Evolutionary conservation across 2,113 vertebrate species (phyloP), one percentile per base, ranked within the genome.

Genomic region (Eidolon helvum): DNA sequence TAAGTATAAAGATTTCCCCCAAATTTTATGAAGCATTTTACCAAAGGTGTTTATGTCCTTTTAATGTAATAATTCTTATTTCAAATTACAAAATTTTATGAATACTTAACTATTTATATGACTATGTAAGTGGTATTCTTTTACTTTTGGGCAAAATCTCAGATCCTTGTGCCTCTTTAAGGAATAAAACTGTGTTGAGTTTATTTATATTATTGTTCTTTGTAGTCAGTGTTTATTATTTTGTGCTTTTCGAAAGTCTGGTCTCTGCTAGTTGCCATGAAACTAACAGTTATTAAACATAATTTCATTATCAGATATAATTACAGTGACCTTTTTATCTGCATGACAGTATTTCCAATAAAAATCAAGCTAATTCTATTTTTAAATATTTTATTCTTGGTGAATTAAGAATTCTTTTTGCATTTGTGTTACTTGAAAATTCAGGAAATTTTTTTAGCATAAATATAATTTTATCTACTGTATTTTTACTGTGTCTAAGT

Each of bases 41-140:
- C 59, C 43, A 59, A 66, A 95, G 57, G 35, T 48, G 28, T 83
- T 92, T 94, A 48, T 90, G 75, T 88, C 35, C 30, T 75, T 7
- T 78, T 90, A 95, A 78, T 45, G 8, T 87, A 92, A 75, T 87
- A 92, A 75, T 79, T 87, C 48, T 91, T 89, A 85, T 50, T 94
- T 92, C 57, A 59, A 86, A 55, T 74, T 72, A 72, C 4, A 50
- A 30, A 86, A 57, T 87, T 87, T 91, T 87, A 79, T 91, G 77
- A 75, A 35, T 90, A n/a, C 11, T 26, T 68, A 80, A 43, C 19
- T 79, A 26, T 82, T 71, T 26, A 91, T 89, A 22, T 89, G 33
- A 79, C 83, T 65, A 14, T 87, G 21, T 38, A 63, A 50, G 10
- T 93, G 53, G 4, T 74, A 68, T 33, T 90, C 5, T 43, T 53